Evolutionary conservation across 1,140 invertebrate genomes (phyloP).

Genomic region (Lasioglossum albipes): DNA sequence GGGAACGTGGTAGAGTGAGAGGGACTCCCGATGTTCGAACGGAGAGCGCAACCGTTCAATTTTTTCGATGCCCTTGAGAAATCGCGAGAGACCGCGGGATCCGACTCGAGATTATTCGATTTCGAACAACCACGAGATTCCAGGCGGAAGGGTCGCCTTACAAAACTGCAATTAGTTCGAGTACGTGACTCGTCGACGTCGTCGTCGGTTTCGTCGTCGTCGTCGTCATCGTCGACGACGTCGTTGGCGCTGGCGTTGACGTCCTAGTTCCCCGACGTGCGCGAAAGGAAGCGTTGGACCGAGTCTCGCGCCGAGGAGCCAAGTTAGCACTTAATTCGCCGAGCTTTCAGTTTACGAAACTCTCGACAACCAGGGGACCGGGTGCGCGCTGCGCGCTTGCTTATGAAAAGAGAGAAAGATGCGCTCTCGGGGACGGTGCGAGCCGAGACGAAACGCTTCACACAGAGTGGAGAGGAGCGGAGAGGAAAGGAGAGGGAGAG

Average conservation of each 20-base stretch:
- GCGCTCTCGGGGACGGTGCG: constrained; percentile 5
- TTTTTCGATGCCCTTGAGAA: constrained; percentile 1
- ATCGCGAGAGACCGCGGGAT: no score
- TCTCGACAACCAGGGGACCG: constrained; percentile 42
- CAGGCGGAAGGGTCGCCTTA: constrained; percentile 16
- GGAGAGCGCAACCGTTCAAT: not conserved
- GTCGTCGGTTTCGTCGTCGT: not conserved
- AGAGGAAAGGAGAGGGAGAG: no score
- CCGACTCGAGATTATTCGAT: not conserved
- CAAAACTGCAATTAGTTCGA: constrained; percentile 66
- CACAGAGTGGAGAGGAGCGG: no score
- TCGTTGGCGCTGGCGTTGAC: constrained; percentile 21
- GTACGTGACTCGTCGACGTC: constrained; percentile 58
- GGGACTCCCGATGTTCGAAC: no score
- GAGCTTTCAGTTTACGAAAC: constrained; percentile 57
- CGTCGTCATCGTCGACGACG: no score
- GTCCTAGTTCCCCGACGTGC: constrained; percentile 35
- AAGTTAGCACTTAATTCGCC: constrained; percentile 63
- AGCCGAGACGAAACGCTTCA: constrained; percentile 2
- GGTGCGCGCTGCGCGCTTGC: constrained; percentile 3
- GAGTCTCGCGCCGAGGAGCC: constrained; percentile 45
- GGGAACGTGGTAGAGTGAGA: no score
- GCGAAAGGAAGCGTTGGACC: constrained; percentile 54
- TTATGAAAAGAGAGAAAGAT: constrained; percentile 45
- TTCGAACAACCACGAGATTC: constrained; percentile 27